Conservation (phyloP, 2,113 vertebrate genomes). For the Struthidea cinerea region DNA sequence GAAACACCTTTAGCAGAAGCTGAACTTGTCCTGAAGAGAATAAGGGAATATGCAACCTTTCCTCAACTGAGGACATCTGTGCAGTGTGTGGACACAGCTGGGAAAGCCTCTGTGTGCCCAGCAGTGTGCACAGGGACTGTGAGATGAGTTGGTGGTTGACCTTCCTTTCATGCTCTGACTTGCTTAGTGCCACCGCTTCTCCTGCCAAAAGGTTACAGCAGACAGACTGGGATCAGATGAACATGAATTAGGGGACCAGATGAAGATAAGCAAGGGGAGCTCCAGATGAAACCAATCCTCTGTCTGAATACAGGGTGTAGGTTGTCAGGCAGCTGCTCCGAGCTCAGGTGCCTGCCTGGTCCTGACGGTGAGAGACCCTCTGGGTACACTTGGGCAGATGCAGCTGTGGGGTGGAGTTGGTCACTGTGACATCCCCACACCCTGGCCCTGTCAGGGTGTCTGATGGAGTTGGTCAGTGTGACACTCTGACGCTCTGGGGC, state of each 20-base stretch:
- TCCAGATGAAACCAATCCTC: neutral
- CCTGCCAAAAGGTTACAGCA: neutral
- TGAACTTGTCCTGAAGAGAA: neutral
- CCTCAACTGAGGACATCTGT: neutral
- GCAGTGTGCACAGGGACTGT: neutral
- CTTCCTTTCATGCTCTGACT: neutral
- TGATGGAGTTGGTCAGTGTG: neutral
- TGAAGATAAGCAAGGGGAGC: neutral
- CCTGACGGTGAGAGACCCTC: fast-evolving
- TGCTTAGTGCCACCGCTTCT: neutral
- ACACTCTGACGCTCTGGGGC: neutral
- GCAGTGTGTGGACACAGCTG: neutral
- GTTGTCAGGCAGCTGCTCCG: neutral
- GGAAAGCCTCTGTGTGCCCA: neutral
- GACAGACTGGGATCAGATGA: neutral
- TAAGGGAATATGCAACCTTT: neutral
- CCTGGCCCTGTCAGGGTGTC: neutral
- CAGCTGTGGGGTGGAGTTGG: neutral
- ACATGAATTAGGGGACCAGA: neutral
- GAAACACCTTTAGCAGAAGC: neutral
- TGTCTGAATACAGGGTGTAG: fast-evolving
- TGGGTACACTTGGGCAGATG: neutral
- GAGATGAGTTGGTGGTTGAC: neutral
- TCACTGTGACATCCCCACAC: neutral
- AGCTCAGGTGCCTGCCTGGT: neutral